Evolutionary conservation across 2,113 vertebrate species (phyloP).

Genomic region (Peromyscus leucopus): DNA sequence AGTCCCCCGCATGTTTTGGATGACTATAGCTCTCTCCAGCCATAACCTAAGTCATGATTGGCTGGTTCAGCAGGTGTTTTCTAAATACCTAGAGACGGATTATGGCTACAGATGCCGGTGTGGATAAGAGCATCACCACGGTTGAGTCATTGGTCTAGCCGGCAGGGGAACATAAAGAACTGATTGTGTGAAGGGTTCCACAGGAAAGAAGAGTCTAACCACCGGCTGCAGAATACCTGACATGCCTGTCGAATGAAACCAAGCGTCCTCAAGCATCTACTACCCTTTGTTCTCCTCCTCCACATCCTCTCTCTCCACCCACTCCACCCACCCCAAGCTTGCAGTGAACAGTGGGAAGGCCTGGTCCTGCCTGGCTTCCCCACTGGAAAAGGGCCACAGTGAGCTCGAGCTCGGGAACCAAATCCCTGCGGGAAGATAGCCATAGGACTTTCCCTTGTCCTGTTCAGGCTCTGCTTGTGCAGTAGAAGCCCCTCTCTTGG

Average conservation of each 20-base stretch:
- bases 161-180: background rate
- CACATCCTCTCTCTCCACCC: background rate
- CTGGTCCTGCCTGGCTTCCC: background rate
- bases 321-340: background rate
- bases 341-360: background rate
- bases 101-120: background rate
- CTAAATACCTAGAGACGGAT: background rate
- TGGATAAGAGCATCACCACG: background rate
- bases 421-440: background rate
- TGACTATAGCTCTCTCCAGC: background rate
- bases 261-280: background rate
- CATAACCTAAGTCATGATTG: background rate
- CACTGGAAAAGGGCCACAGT: background rate
- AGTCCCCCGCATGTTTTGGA: background rate
- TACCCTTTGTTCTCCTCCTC: background rate
- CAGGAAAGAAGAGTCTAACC: background rate
- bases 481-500: accelerated
- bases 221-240: background rate
- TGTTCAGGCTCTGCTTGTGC: background rate
- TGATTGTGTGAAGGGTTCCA: background rate
- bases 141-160: background rate
- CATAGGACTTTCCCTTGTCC: background rate
- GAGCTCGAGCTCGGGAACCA: background rate
- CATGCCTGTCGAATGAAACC: accelerated
- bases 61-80: background rate